Percentiles rank a stretch among this genome's conserved stretches.
phyloP scores from a whole-genome alignment of 1,140 invertebrate genomes.

The Pseudomyrmex concolor region DNA sequence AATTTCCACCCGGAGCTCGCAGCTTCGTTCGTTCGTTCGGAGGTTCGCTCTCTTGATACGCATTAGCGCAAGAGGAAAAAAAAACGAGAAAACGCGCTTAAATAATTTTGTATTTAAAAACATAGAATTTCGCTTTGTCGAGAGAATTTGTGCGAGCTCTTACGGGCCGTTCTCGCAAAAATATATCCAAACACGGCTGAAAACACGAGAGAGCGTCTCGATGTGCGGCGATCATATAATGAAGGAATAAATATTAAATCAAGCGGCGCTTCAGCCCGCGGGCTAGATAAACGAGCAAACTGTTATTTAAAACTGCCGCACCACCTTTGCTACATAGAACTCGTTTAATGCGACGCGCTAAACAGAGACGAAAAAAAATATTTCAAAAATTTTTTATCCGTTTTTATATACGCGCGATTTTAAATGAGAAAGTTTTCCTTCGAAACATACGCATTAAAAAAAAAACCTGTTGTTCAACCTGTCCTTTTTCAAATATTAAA shows the following conservation, averaged over 20 bases:
- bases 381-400: no score
- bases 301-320: constrained; percentile 12
- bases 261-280: constrained; percentile 12
- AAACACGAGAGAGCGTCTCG: not conserved
- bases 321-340: constrained; percentile 23
- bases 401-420: no score
- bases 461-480: no score
- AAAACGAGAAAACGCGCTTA: constrained; percentile 12
- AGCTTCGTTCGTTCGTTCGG: not conserved
- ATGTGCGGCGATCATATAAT: not conserved
- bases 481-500: no score
- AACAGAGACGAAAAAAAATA: no score
- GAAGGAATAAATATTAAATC: constrained; percentile 58
- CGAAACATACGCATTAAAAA: no score
- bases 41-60: not conserved
- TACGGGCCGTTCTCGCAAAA: constrained; percentile 39
- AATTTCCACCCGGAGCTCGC: constrained; percentile 22
- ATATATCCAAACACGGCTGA: constrained; percentile 1
- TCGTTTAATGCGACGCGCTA: no score
- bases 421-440: no score
- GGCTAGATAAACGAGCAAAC: constrained; percentile 25
- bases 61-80: no score
- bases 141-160: constrained; percentile 10
- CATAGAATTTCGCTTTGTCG: constrained; percentile 55
- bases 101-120: constrained; percentile 59